These are phyloP conservation scores for Cosmia trapezina DNA, from an alignment of 2,888 invertebrate species.

Conservation along the genomic window DNA sequence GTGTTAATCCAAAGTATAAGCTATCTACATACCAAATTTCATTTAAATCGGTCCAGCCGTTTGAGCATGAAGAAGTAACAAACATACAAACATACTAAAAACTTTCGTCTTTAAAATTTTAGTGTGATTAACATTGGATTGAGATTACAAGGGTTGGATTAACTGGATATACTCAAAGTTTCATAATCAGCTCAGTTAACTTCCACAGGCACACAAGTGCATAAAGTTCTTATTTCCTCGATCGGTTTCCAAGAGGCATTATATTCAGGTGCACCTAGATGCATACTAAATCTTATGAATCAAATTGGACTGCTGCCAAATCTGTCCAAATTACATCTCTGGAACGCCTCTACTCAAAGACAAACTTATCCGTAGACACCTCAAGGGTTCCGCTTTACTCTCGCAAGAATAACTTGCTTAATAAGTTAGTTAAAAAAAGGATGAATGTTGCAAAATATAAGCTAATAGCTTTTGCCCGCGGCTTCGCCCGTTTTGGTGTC, in stretches of 20 bases:
- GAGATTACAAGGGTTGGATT: neutral
- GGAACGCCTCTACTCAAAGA: slow-evolving; percentile 47
- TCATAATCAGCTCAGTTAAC: slow-evolving; percentile 18
- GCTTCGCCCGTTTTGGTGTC: too few species aligned
- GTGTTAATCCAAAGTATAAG: too few species aligned
- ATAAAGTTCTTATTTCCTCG: slow-evolving; percentile 44
- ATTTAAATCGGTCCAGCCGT: too few species aligned
- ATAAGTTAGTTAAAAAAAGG: neutral
- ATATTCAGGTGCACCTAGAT: slow-evolving; percentile 52
- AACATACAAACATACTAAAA: too few species aligned
- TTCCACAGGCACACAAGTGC: neutral
- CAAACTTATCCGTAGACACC: slow-evolving; percentile 49
- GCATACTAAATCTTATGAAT: slow-evolving; percentile 56
- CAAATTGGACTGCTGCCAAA: slow-evolving; percentile 53
- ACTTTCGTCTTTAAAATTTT: too few species aligned
- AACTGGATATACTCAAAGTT: neutral
- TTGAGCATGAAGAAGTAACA: too few species aligned
- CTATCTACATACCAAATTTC: too few species aligned
- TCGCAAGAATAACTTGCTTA: slow-evolving; percentile 16
- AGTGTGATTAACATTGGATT: neutral
- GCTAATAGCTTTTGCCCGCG: too few species aligned
- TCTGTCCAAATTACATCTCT: slow-evolving; percentile 55
- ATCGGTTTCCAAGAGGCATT: slow-evolving; percentile 51
- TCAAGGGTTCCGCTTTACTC: slow-evolving; percentile 36
- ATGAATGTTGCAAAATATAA: too few species aligned